Base-by-base conservation (phyloP, 2,797 vertebrate genomes). In the Hyperoplus immaculatus region DNA sequence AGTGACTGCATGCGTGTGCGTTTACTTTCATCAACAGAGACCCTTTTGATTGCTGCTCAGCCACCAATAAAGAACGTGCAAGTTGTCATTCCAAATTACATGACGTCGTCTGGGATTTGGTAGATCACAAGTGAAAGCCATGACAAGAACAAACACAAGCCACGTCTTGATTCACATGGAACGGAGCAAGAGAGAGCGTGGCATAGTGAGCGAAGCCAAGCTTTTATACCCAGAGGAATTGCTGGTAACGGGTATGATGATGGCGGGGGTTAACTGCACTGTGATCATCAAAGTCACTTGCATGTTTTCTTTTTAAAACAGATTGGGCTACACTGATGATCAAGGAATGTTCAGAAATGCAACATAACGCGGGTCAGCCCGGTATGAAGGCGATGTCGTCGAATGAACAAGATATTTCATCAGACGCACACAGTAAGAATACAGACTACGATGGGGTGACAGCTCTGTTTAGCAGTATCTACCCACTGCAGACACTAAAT, bases 221-320 rank as follows among this genome's bases (percentile, higher is more conserved):
- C 29, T 29, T 83, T 79, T 85, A 85, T 82, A 80, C 92, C 90
- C 92, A 70, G 73, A 87, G 90, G 91, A 88, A 81, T 86, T 69
- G 59, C 70, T 70, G 80, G 83, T 89, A 87, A 80, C 63, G 76
- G 36, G 56, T 69, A 69, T 85, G 88, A 88, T 77, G 3, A 69
- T 82, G 63, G 62, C 80, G 81, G 82, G 78, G 86, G 89, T 85
- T 91, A 89, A 92, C 81, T 80, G 72, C 61, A 5, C 86, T 87
- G 67, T 87, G 91, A 92, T 94, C 90, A 92, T 94, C 90, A 90
- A 72, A 93, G 80, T 58, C 72, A 58, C 89, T 86, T 74, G 55
- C 64, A 86, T 91, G 83, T 90, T 73, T 73, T 91, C 84, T 90
- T 73, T 73, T 61, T 8, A 60, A 29, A 29, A 29, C 4, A 4